A percentile compares a stretch with the other conserved stretches of the same genome.
Evolutionary conservation across 2,113 vertebrate genomes (phyloP).

Genomic region (Ahaetulla prasina): DNA sequence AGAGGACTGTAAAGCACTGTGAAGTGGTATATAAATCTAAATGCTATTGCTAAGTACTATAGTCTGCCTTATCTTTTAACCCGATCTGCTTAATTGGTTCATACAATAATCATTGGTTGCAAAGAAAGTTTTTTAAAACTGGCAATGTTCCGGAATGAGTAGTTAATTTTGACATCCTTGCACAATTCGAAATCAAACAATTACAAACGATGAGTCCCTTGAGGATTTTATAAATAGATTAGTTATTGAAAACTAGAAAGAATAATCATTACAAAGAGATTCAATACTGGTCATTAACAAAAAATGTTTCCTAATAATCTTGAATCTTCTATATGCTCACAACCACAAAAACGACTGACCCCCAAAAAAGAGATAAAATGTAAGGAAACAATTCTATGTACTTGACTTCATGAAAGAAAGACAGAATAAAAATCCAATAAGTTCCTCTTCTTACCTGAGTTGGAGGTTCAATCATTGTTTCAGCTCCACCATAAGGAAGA

Average conservation of each 20-base stretch:
- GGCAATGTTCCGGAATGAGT: neutral
- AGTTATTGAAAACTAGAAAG: neutral
- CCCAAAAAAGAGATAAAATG: neutral
- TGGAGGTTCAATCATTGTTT: neutral
- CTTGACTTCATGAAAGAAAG: neutral
- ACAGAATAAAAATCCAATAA: neutral
- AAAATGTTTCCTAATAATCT: neutral
- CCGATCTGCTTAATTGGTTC: neutral
- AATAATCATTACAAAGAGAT: neutral
- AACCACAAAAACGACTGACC: neutral
- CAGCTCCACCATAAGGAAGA: neutral
- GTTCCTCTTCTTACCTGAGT: neutral
- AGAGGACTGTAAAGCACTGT: no score
- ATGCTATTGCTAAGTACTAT: no score
- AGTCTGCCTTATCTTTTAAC: neutral
- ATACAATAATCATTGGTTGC: neutral
- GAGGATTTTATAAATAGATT: neutral
- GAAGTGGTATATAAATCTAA: no score
- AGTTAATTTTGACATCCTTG: neutral
- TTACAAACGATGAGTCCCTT: neutral
- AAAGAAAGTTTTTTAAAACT: neutral
- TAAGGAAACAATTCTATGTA: neutral
- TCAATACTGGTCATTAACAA: neutral
- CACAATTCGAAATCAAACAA: neutral
- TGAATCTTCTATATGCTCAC: neutral